Evolutionary conservation across 2,113 vertebrate species (phyloP), one percentile per base, ranked within the genome.

Genomic region (Gymnorhina tibicen): DNA sequence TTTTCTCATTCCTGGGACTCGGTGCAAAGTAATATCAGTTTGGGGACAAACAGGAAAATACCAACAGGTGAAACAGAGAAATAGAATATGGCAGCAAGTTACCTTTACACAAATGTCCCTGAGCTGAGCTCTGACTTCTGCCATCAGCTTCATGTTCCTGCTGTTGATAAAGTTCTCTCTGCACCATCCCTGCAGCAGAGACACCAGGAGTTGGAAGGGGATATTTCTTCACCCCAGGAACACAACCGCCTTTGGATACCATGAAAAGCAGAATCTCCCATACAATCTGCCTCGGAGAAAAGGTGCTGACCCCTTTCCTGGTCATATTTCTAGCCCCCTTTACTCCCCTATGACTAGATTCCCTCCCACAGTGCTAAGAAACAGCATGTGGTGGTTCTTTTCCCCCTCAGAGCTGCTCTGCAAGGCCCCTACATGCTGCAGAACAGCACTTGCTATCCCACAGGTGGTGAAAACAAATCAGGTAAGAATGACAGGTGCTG

Each of bases 91-190:
- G 28, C 47, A 28, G 42, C 5, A 27, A 55, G 6, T 92, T 99
- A 99, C 99, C 99, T 99, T 99, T 33, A 99, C 81, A 93, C 99
- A 99, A 95, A 99, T 99, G 76, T 99, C 99, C 95, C 98, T 97
- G 63, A 99, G 98, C 91, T 99, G 99, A 27, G 98, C 98, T 97
- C 99, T 98, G 76, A 99, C 98, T 3, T 99, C 99, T 13, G 98
- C 98, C 82, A 98, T 99, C 49, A 99, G 97, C 78, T 97, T 95
- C 99, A 99, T 99, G 95, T 99, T 99, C 94, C 99, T 99, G 97
- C 98, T 96, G 53, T 99, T 99, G 85, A 99, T 98, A 69, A 99
- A 99, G 97, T 99, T 99, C 91, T 99, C 99, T 81, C 97, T 98
- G 97, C 99, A 99, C 99, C 99, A 99, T 26, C 99, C 99, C 99